phyloP scores from a whole-genome alignment of 2,797 vertebrate genomes.

The Sternotherus odoratus region DNA sequence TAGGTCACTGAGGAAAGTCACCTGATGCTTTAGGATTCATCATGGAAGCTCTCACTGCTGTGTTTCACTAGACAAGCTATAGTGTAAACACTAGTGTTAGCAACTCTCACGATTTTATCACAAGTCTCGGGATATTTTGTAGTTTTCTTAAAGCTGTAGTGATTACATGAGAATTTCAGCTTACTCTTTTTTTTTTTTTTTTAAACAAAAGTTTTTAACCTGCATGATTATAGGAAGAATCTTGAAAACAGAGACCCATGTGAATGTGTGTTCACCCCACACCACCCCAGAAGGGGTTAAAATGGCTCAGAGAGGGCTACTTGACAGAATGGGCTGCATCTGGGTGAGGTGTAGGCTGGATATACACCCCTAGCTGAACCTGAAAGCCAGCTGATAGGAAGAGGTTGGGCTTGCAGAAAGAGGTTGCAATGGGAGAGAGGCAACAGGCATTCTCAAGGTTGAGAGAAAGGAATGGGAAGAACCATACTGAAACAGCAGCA shows the following conservation, averaged over 20 bases:
- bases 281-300: too few species aligned
- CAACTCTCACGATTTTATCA: not conserved
- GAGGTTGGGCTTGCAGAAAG: not conserved
- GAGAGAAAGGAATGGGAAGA: not conserved
- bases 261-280: not conserved
- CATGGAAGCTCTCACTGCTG: not conserved
- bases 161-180: not conserved
- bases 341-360: too few species aligned
- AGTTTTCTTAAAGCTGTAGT: not conserved
- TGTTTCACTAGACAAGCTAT: not conserved
- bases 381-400: not conserved
- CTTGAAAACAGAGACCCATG: not conserved
- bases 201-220: not conserved
- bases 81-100: not conserved
- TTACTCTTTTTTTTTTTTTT: too few species aligned
- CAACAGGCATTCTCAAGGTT: not conserved
- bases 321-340: not conserved
- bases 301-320: not conserved
- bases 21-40: constrained; percentile 2
- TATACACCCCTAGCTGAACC: not conserved
- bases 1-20: constrained; percentile 15
- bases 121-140: not conserved
- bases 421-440: not conserved
- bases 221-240: not conserved
- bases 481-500: not conserved